Percentiles rank a stretch among this genome's conserved stretches.
phyloP scores from a whole-genome alignment of 2,797 vertebrate genomes.

The Paratrypauchen microcephalus region DNA sequence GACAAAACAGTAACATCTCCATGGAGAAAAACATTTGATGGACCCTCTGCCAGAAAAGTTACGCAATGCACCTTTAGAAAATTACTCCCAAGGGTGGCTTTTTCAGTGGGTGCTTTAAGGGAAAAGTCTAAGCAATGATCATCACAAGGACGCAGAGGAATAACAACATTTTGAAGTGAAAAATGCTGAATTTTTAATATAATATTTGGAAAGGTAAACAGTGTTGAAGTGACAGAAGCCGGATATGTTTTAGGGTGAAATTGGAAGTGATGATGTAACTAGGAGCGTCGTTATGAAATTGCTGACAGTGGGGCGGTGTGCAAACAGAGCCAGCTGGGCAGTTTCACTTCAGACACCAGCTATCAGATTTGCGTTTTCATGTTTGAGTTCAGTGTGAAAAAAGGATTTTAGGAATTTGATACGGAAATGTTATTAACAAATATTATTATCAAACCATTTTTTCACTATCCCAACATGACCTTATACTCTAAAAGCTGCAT shows the following conservation, averaged over 20 bases:
- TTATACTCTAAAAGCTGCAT: not conserved
- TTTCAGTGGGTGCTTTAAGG: not conserved
- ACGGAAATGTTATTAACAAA: not conserved
- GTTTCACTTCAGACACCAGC: slow-evolving; percentile 1
- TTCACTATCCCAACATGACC: not conserved
- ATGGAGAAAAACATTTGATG: too few species aligned
- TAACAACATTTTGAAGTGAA: not conserved
- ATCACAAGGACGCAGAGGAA: slow-evolving; percentile 3
- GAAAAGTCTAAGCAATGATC: slow-evolving; percentile 10
- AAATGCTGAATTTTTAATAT: not conserved
- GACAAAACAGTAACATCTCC: too few species aligned
- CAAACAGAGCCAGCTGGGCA: slow-evolving; percentile 41
- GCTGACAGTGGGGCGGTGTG: slow-evolving; percentile 52
- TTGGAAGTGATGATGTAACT: slow-evolving; percentile 56
- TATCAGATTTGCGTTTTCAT: not conserved
- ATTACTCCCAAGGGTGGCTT: too few species aligned
- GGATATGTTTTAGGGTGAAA: slow-evolving; percentile 37
- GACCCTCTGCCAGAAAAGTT: too few species aligned
- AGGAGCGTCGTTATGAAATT: slow-evolving; percentile 57
- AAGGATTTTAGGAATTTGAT: slow-evolving; percentile 6
- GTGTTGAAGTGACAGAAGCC: slow-evolving; percentile 16
- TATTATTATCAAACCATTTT: slow-evolving; percentile 5
- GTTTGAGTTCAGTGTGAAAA: not conserved
- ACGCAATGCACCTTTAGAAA: too few species aligned
- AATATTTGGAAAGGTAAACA: slow-evolving; percentile 28